Percentiles rank a stretch among this genome's conserved stretches.
Evolutionary conservation across 2,888 invertebrate species (phyloP).

Genomic region (Lycia hirtaria): DNA sequence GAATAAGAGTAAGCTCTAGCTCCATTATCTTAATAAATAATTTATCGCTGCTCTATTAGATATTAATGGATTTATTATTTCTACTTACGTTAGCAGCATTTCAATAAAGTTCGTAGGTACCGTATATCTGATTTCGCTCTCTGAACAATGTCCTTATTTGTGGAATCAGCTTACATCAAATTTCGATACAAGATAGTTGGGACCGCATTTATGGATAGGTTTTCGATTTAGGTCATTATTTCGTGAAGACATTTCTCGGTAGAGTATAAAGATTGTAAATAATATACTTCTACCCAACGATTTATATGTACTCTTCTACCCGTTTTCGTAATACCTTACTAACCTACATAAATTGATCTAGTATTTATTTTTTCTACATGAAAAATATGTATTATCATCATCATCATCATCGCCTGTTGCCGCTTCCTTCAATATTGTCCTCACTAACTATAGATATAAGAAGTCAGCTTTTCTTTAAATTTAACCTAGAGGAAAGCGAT

Average conservation of each 20-base stretch:
- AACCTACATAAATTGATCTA: too few species aligned
- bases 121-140: conserved; percentile 3
- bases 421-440: too few species aligned
- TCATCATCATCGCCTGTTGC: too few species aligned
- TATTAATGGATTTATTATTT: conserved; percentile 1
- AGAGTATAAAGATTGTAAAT: background rate
- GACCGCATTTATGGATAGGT: conserved; percentile 17
- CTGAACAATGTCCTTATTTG: conserved; percentile 17
- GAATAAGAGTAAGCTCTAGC: background rate
- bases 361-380: too few species aligned
- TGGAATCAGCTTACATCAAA: conserved; percentile 20
- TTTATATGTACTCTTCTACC: too few species aligned
- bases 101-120: background rate
- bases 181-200: conserved; percentile 21
- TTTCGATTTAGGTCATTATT: conserved; percentile 11
- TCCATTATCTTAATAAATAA: background rate
- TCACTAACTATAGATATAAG: too few species aligned
- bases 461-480: too few species aligned
- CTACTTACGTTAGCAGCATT: background rate
- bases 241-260: background rate
- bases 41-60: background rate
- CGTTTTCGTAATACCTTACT: background rate
- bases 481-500: too few species aligned
- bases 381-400: too few species aligned
- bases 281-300: too few species aligned